Conservation (phyloP, 2,797 vertebrate species). For the Bufotes viridis region DNA sequence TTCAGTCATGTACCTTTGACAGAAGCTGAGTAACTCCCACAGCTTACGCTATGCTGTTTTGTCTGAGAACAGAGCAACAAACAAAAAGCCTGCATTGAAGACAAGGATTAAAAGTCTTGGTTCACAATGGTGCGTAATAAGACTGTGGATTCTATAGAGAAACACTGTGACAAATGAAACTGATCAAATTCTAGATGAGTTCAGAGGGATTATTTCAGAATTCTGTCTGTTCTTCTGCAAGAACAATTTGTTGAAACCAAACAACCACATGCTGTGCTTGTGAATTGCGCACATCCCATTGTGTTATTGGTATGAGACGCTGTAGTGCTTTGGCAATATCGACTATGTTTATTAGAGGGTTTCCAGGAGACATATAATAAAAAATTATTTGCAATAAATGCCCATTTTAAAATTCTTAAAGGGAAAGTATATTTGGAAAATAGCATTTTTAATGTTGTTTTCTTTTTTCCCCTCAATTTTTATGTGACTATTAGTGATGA, state of each 20-base stretch:
- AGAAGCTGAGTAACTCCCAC: conserved; percentile 45
- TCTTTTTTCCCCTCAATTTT: neutral
- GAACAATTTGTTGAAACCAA: conserved; percentile 43
- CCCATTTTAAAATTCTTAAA: neutral
- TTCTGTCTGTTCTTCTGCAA: conserved; percentile 50
- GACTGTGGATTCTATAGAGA: conserved; percentile 20
- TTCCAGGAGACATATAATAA: neutral
- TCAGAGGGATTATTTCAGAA: conserved; percentile 48
- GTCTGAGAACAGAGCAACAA: conserved; percentile 47
- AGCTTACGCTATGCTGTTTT: conserved; percentile 43
- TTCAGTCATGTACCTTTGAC: conserved; percentile 52
- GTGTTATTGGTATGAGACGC: conserved; percentile 14
- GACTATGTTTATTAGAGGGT: conserved; percentile 17
- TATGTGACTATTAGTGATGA: neutral
- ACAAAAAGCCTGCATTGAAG: conserved; percentile 38
- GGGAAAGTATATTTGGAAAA: neutral
- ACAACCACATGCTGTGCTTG: conserved; percentile 45
- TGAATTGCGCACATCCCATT: conserved; percentile 41
- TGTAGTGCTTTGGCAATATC: neutral
- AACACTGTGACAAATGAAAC: conserved; percentile 28
- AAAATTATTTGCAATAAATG: conserved; percentile 10
- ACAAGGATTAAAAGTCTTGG: conserved; percentile 49
- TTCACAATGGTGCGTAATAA: conserved; percentile 42
- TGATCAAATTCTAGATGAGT: conserved; percentile 48
- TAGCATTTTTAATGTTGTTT: neutral